Evolutionary conservation across 2,113 vertebrate species (phyloP).

Genomic region (Bos javanicus): DNA sequence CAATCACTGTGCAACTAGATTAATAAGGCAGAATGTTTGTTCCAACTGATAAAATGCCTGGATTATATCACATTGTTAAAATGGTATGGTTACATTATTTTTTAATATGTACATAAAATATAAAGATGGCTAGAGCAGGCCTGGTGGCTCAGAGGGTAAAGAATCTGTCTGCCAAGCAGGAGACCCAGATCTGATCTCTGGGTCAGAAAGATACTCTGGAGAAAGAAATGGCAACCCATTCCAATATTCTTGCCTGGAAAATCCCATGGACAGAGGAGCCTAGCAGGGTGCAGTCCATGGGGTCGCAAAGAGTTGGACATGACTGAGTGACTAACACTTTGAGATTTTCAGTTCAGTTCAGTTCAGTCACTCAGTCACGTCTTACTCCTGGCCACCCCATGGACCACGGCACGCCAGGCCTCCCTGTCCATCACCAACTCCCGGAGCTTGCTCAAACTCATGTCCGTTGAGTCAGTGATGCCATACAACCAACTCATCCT

Average conservation of each 20-base stretch:
- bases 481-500: not conserved
- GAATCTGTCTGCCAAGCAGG: not conserved
- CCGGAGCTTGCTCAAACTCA: not conserved
- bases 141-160: not conserved
- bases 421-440: not conserved
- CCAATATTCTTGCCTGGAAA: not conserved
- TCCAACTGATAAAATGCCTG: not conserved
- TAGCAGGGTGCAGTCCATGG: not conserved
- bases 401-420: fast-evolving
- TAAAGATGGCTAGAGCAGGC: not conserved
- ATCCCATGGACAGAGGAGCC: not conserved
- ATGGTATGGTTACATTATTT: not conserved
- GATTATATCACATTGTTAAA: not conserved
- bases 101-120: not conserved
- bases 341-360: not conserved
- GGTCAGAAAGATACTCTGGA: not conserved
- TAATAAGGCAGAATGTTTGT: not conserved
- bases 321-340: not conserved
- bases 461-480: not conserved
- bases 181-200: not conserved
- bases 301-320: not conserved
- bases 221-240: not conserved
- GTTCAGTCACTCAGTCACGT: not conserved
- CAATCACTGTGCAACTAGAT: not conserved
- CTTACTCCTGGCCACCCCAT: not conserved